Conservation (phyloP, 2,113 vertebrate species). For the Hiodon tergisus region DNA sequence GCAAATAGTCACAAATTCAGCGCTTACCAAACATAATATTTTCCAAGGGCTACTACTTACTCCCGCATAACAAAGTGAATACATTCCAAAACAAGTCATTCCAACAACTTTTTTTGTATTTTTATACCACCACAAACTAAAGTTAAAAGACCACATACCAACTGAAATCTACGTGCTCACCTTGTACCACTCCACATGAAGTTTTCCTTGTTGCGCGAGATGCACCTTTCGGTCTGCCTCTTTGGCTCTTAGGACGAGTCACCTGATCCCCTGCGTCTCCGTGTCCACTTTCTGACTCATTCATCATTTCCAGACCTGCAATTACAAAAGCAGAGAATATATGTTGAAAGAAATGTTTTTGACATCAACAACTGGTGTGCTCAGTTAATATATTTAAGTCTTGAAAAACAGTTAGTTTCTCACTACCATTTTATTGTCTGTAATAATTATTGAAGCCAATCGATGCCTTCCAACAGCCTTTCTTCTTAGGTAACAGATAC, state of each 20-base stretch:
- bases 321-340: conserved; percentile 31
- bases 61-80: too few relatives aligned
- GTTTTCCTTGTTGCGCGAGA: conserved; percentile 70
- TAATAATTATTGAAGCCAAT: too few relatives aligned
- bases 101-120: neutral
- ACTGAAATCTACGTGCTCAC: conserved; percentile 35
- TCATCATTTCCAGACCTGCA: conserved; percentile 73
- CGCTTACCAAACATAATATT: too few relatives aligned
- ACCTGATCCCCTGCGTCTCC: conserved; percentile 66
- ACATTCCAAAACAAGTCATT: too few relatives aligned
- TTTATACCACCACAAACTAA: neutral
- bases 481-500: too few relatives aligned
- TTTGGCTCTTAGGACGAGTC: conserved; percentile 61
- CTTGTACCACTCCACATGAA: conserved; percentile 72
- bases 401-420: too few relatives aligned
- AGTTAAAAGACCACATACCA: neutral
- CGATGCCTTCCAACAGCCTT: too few relatives aligned
- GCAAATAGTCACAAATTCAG: too few relatives aligned
- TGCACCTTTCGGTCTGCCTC: conserved; percentile 62
- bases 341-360: neutral
- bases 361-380: too few relatives aligned
- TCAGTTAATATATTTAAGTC: too few relatives aligned
- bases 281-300: conserved; percentile 66
- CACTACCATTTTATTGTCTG: too few relatives aligned
- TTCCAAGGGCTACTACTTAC: too few relatives aligned